phyloP scores from a whole-genome alignment of 2,888 invertebrate species.

The Leptinotarsa peninsularis region DNA sequence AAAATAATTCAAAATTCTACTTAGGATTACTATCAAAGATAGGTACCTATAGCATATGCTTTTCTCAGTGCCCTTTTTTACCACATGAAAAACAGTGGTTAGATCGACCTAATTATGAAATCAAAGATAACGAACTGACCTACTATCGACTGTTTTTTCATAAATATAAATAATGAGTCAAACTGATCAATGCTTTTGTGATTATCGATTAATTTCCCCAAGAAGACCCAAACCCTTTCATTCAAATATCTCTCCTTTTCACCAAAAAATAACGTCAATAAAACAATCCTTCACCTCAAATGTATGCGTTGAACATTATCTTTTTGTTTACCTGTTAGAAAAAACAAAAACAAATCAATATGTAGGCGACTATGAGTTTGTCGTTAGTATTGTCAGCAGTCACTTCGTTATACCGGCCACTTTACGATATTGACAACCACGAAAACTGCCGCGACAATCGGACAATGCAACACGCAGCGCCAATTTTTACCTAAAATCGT shows the following conservation, averaged over 20 bases:
- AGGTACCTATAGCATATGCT: no score
- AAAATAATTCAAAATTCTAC: no score
- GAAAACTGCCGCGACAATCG: background rate
- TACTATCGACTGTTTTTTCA: background rate
- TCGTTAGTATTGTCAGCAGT: background rate
- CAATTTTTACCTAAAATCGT: constrained; percentile 3
- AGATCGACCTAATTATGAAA: no score
- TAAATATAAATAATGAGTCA: background rate
- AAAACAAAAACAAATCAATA: constrained; percentile 14
- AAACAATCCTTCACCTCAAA: no score
- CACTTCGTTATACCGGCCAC: constrained; percentile 2
- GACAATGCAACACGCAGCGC: constrained; percentile 5
- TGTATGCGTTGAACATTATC: no score
- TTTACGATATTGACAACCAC: constrained; percentile 1
- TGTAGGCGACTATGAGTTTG: background rate
- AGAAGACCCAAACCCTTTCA: background rate
- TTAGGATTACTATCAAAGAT: no score
- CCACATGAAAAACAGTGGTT: no score
- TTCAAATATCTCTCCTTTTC: background rate
- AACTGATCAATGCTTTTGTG: background rate
- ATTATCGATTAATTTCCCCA: background rate
- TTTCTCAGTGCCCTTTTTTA: no score
- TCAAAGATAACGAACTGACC: background rate
- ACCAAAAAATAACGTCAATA: background rate
- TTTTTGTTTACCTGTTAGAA: constrained; percentile 9